phyloP scores from a whole-genome alignment of 2,113 vertebrate species.

The Brachyhypopomus occidentalis region DNA sequence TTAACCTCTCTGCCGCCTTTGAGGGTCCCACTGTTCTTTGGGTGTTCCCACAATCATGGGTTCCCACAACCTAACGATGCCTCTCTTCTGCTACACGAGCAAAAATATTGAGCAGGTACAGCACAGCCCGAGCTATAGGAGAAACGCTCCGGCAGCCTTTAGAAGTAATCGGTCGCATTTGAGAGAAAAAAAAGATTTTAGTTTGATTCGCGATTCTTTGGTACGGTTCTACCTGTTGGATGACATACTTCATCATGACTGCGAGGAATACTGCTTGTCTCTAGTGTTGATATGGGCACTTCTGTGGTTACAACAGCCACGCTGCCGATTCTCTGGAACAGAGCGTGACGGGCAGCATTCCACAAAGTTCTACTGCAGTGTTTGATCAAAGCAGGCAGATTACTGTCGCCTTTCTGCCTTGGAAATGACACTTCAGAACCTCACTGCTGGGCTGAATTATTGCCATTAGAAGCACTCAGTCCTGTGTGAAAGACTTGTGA shows the following conservation, averaged over 20 bases:
- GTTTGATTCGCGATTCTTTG: not conserved
- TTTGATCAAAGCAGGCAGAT: not conserved
- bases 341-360: conserved; percentile 41
- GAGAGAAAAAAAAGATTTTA: not conserved
- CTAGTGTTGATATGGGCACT: not conserved
- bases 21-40: not conserved
- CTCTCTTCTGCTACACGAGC: not conserved
- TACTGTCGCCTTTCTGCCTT: not conserved
- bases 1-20: not conserved
- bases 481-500: conserved; percentile 12
- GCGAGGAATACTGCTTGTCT: not conserved
- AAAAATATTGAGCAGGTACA: not conserved
- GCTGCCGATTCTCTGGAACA: conserved; percentile 14
- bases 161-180: not conserved
- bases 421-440: not conserved
- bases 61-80: too few relatives aligned
- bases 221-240: not conserved
- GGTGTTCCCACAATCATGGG: not conserved
- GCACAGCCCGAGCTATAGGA: not conserved
- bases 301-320: not conserved
- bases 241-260: conserved; percentile 7
- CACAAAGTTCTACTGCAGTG: not conserved
- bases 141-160: too few relatives aligned
- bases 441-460: not conserved
- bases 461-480: conserved; percentile 2